Evolutionary conservation across 2,113 vertebrate species (phyloP).

Genomic region (Ammospiza caudacuta): DNA sequence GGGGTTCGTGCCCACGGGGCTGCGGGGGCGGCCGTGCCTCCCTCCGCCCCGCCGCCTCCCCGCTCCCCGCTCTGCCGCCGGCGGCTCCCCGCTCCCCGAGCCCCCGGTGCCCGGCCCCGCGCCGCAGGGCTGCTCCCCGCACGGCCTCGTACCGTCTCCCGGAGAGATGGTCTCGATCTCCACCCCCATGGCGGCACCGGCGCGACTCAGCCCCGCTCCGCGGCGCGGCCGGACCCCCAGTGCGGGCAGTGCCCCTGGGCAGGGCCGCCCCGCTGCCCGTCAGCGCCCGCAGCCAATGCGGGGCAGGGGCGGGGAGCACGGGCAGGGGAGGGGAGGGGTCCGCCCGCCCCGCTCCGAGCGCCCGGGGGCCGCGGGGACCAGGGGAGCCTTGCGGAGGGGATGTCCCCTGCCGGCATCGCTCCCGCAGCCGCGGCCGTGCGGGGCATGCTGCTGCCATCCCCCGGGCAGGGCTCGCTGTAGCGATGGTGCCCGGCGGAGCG

Average conservation of each 20-base stretch:
- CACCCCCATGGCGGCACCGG: conserved; percentile 84
- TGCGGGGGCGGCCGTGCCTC: not conserved
- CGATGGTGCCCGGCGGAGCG: not conserved
- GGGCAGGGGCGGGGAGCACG: conserved; percentile 13
- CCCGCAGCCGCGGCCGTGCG: not conserved
- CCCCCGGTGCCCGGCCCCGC: not conserved
- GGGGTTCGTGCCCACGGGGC: not conserved
- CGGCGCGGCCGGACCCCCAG: not conserved
- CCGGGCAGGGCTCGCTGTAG: not conserved
- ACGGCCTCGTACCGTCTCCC: conserved; percentile 83
- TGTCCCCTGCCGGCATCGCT: accelerated
- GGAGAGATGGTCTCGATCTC: conserved; percentile 95
- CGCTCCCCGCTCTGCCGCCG: not conserved
- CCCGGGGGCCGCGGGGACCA: not conserved
- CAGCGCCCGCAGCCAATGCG: conserved; percentile 44
- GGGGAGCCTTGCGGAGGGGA: accelerated
- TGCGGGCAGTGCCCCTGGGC: not conserved
- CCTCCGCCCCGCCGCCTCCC: not conserved
- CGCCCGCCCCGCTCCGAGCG: not conserved
- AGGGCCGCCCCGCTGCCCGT: conserved; percentile 15
- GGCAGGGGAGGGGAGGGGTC: not conserved
- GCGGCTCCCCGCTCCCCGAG: not conserved
- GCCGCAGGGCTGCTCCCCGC: not conserved
- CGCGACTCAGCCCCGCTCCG: not conserved
- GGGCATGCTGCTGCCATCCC: not conserved